Evolutionary conservation across 2,113 vertebrate genomes (phyloP).

Genomic region (Delphinus delphis): DNA sequence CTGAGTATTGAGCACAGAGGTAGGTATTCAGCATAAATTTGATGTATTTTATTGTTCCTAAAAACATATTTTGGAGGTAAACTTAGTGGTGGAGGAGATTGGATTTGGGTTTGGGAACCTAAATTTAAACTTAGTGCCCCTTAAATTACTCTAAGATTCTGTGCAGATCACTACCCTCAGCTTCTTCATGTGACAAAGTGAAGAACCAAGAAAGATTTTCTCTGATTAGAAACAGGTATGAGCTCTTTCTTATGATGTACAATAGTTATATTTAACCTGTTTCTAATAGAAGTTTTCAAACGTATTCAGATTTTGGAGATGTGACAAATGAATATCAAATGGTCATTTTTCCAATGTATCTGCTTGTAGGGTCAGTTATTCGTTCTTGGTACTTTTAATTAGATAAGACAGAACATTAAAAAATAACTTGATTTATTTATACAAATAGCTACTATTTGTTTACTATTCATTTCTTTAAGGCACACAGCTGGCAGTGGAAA

Average conservation of each 20-base stretch:
- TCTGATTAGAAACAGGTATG: background rate
- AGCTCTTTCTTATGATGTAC: background rate
- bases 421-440: background rate
- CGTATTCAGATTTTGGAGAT: background rate
- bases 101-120: background rate
- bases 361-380: background rate
- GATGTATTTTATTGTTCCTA: background rate
- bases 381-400: background rate
- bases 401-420: background rate
- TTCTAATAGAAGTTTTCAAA: background rate
- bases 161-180: background rate
- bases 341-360: background rate
- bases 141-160: background rate
- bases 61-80: background rate
- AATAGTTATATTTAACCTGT: background rate
- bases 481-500: slow-evolving; percentile 47
- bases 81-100: background rate
- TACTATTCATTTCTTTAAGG: slow-evolving; percentile 59
- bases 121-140: background rate
- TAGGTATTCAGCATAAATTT: background rate
- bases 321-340: background rate
- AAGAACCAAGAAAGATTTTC: background rate
- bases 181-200: background rate
- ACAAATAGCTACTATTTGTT: slow-evolving; percentile 15
- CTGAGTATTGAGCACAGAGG: background rate